Percentiles rank a stretch among this genome's conserved stretches.
phyloP scores from a whole-genome alignment of 1,140 invertebrate genomes.

The Pantala flavescens region DNA sequence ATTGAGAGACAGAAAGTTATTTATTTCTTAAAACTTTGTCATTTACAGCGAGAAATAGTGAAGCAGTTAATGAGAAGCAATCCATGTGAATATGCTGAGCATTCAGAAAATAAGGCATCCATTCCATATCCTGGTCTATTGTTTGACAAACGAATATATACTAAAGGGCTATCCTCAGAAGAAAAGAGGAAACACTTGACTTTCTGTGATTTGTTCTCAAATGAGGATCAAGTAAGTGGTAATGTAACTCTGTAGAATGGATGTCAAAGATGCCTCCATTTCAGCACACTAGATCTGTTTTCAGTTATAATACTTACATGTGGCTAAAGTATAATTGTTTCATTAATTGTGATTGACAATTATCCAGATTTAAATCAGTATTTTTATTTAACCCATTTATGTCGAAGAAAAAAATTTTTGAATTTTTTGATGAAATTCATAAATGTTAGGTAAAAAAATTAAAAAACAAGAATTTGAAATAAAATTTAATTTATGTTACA shows the following conservation, averaged over 20 bases:
- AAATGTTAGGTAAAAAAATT: too few species aligned
- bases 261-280: too few species aligned
- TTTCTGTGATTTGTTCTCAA: not conserved
- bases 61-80: not conserved
- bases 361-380: not conserved
- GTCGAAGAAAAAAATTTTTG: too few species aligned
- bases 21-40: not conserved
- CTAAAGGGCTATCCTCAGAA: slow-evolving; percentile 24
- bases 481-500: too few species aligned
- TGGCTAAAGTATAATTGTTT: not conserved
- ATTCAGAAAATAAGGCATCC: not conserved
- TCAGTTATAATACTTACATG: too few species aligned
- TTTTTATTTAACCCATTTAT: not conserved
- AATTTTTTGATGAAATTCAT: too few species aligned
- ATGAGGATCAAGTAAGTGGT: slow-evolving; percentile 11
- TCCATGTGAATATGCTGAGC: not conserved
- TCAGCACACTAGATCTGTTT: too few species aligned
- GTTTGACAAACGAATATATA: slow-evolving; percentile 28
- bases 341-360: not conserved
- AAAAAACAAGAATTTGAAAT: too few species aligned
- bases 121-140: slow-evolving; percentile 20
- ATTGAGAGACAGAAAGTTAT: not conserved
- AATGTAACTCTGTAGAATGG: too few species aligned
- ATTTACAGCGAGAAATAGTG: not conserved
- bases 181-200: slow-evolving; percentile 24